phyloP scores from a whole-genome alignment of 2,113 vertebrate species.

The Eublepharis macularius region DNA sequence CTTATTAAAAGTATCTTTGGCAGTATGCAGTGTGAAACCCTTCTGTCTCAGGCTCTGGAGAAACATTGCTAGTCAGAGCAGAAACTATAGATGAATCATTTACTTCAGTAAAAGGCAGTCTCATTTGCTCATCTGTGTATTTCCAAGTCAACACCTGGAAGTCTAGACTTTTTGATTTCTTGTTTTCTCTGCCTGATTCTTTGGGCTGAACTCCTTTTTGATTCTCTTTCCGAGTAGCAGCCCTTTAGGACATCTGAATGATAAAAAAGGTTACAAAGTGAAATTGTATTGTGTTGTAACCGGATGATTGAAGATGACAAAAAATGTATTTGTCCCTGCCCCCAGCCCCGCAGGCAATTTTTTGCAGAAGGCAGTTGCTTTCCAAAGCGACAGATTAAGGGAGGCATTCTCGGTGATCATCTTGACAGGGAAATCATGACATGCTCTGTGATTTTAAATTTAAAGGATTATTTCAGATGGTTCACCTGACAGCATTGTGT shows the following conservation, averaged over 20 bases:
- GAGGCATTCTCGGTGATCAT: neutral
- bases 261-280: neutral
- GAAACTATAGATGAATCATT: too few species aligned
- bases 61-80: too few species aligned
- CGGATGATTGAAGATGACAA: neutral
- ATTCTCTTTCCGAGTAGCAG: neutral
- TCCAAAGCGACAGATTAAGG: neutral
- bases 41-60: too few species aligned
- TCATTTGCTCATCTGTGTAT: too few species aligned
- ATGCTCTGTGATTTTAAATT: neutral
- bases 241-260: neutral
- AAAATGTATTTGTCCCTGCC: neutral
- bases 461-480: neutral
- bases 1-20: too few species aligned
- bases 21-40: too few species aligned
- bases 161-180: neutral
- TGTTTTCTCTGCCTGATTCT: neutral
- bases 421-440: neutral
- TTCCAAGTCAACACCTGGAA: neutral
- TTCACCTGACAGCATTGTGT: neutral
- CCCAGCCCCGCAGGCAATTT: neutral
- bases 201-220: neutral
- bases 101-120: too few species aligned
- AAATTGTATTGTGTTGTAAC: constrained; percentile 2
- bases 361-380: neutral